Base-by-base conservation (phyloP, 1,140 invertebrate genomes). In the Macrotrachela quadricornifera region DNA sequence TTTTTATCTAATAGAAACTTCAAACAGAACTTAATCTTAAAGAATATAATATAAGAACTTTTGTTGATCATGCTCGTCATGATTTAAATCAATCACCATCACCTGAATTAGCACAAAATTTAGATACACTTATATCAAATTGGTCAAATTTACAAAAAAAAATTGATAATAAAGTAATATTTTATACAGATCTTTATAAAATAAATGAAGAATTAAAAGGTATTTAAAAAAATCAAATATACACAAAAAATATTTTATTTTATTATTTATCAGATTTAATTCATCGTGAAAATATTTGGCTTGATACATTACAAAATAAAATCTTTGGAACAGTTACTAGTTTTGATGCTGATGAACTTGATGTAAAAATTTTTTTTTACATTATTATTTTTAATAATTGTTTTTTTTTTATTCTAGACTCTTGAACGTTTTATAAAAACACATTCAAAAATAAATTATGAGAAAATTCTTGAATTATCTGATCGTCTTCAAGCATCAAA, bases 271-370 rank as follows among this genome's bases (percentile, higher is more conserved):
- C 41, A 53, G 51, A 53, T 30, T 16, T 53, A 10, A 18, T 53
- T 12, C 40, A 47, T 14, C 51, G 46, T 40, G 51, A 53, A n/a
- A 46, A 48, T 15, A 46, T 30, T 41, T 53, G 51, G 51, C 15
- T 53, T 12, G 51, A 53, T 16, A 47, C 16, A 45, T n/a, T 53
- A n/a, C 37, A 53, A 48, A 53, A 46, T 18, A 16, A 17, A 42
- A 21, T 53, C 4, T 38, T 47, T 47, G 16, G 38, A n/a, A 15
- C 16, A 39, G 18, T 44, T 14, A 36, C 41, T 43, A 18, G 30
- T 30, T 6, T 11, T 8, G 51, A 53, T 47, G 39, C 51, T 18
- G 51, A 46, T 36, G 16, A 45, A 16, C 36, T 53, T 13, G 41
- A 46, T 13, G 51, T 53, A 53, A 46, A n/a, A 4, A 30, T 4